Percentiles rank a stretch among this genome's conserved stretches.
phyloP scores from a whole-genome alignment of 2,888 invertebrate genomes.

The Crematogaster levior region DNA sequence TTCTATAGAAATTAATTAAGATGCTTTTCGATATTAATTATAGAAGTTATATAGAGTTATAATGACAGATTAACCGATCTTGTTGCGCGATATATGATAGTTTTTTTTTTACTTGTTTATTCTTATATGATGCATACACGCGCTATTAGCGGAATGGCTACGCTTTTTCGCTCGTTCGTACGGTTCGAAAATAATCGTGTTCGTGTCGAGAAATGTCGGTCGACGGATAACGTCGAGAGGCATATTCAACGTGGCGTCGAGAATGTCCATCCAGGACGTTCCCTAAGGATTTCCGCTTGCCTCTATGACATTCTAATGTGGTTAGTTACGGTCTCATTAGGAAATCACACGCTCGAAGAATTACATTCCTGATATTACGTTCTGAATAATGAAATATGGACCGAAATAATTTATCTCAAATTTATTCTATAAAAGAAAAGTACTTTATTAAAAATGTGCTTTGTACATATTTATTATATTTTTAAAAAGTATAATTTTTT shows the following conservation, averaged over 20 bases:
- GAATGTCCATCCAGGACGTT: slow-evolving; percentile 48
- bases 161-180: slow-evolving; percentile 46
- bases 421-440: background rate
- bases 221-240: slow-evolving; percentile 65
- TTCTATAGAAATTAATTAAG: background rate
- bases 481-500: background rate
- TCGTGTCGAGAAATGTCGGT: slow-evolving; percentile 62
- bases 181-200: slow-evolving; percentile 70
- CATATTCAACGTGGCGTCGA: slow-evolving; percentile 56
- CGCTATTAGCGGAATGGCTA: slow-evolving; percentile 67
- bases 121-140: slow-evolving; percentile 50
- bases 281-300: background rate
- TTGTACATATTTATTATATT: background rate
- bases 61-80: background rate
- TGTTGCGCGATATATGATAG: slow-evolving; percentile 45
- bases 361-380: background rate
- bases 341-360: slow-evolving; percentile 35
- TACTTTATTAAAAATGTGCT: background rate
- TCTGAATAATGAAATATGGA: background rate
- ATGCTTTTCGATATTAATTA: background rate
- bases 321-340: slow-evolving; percentile 28
- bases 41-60: background rate
- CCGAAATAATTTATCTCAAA: background rate
- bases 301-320: slow-evolving; percentile 12
- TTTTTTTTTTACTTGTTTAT: slow-evolving; percentile 63